Conservation (phyloP, 1,140 invertebrate species). For the Sitophilus oryzae region DNA sequence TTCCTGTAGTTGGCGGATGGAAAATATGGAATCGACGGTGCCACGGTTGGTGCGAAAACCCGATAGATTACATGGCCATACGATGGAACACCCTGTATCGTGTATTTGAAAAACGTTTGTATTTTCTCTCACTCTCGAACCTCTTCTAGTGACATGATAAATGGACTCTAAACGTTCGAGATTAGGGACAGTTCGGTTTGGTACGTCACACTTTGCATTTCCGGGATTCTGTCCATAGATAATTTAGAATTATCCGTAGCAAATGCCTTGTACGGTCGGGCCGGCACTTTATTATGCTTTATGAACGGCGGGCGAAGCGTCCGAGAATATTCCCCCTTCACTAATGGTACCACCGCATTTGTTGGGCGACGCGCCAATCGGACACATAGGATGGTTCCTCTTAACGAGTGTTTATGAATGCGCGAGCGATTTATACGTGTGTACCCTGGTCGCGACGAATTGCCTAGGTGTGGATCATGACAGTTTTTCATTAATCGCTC, state of each 20-base stretch:
- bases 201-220: constrained; percentile 20
- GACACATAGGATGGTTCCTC: constrained; percentile 10
- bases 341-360: constrained; percentile 18
- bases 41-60: too few species aligned
- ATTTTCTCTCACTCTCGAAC: too few species aligned
- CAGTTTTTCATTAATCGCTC: too few species aligned
- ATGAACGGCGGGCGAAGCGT: constrained; percentile 17
- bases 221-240: constrained; percentile 19
- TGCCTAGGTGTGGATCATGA: too few species aligned
- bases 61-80: too few species aligned
- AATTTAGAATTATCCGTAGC: constrained; percentile 21
- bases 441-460: too few species aligned
- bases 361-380: constrained; percentile 5
- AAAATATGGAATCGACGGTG: too few species aligned
- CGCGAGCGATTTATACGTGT: too few species aligned
- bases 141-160: constrained; percentile 9
- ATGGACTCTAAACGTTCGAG: constrained; percentile 11
- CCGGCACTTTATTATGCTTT: constrained; percentile 21
- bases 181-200: constrained; percentile 17
- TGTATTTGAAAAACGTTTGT: neutral
- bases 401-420: too few species aligned
- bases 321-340: constrained; percentile 17
- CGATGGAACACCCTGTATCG: neutral
- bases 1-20: too few species aligned
- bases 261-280: constrained; percentile 19